Base-by-base conservation (phyloP, 2,888 invertebrate genomes). In the Conus canariensis region DNA sequence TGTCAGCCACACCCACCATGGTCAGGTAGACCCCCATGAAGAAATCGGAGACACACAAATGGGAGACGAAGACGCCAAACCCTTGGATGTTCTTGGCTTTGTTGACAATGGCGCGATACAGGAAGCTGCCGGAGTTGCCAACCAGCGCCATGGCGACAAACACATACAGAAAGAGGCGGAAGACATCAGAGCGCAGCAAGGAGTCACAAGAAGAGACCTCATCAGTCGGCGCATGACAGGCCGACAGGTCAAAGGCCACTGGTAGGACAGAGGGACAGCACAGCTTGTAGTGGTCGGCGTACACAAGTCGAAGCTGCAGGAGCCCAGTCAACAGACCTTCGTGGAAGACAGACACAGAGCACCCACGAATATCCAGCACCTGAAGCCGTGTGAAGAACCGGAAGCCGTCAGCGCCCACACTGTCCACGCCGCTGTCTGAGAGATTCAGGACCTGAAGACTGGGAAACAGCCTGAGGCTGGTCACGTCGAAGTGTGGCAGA, bases 161-260 rank as follows among this genome's bases (percentile, higher is more conserved):
- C 25, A 83, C 58, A 12, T 19, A 6, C 56, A 45, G 58, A 56
- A 9, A 16, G 56, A 16, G 16, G 1, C 91, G 87, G 59, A 88
- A 58, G 1, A 88, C 58, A 19, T 60, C 8, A 0, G 91, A 88
- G 25, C 88, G 67, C 74, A 91, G 83, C 22, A 91, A 74, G 30
- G 90, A 90, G 19, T 82, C 90, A 85, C 91, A 91, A 19, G 91
- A 91, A 7, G 90, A 88, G 30, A 91, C 88, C n/a, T 90, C 90
- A 45, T 91, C 91, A 25, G 67, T 80, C 1, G 90, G 90, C 0
- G 91, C 91, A 14, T 16, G 56, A 25, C 82, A 45, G 14, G 56
- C 16, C 25, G 6, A 12, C 58, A n/a, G 77, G 45, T 45, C 45
- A 45, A 87, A 83, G 7, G 8, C 10, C 22, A 56, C 22, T 56